phyloP scores from a whole-genome alignment of 2,888 invertebrate species.

The Phlogophora meticulosa region DNA sequence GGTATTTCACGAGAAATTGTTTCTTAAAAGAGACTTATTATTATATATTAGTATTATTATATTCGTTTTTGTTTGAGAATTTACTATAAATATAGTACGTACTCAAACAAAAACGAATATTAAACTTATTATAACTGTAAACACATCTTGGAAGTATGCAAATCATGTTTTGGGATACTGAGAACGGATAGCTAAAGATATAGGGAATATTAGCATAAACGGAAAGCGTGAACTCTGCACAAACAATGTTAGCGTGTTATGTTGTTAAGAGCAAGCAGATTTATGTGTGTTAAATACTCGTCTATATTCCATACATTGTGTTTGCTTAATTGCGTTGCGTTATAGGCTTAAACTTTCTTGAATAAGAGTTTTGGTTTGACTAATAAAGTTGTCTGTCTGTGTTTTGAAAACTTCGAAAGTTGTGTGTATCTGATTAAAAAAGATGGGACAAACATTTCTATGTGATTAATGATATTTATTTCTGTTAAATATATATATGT shows the following conservation, averaged over 20 bases:
- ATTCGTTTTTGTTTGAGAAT: too few relatives aligned
- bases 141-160: conserved; percentile 57
- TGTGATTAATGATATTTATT: too few relatives aligned
- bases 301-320: conserved; percentile 47
- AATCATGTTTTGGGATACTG: conserved; percentile 55
- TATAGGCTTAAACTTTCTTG: conserved; percentile 9
- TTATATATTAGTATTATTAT: too few relatives aligned
- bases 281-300: conserved; percentile 48
- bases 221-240: conserved; percentile 54
- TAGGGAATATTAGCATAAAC: conserved; percentile 62
- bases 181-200: conserved; percentile 56
- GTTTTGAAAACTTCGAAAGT: not conserved
- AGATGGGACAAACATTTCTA: not conserved
- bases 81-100: not conserved
- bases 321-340: conserved; percentile 23
- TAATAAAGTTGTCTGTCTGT: not conserved
- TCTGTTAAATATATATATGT: too few relatives aligned
- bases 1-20: not conserved
- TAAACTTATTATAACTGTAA: conserved; percentile 48
- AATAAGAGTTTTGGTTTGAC: conserved; percentile 8
- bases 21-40: not conserved
- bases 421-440: not conserved
- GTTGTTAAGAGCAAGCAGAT: conserved; percentile 39
- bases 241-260: conserved; percentile 58
- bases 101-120: conserved; percentile 19